Percentiles rank a stretch among this genome's conserved stretches.
Conservation (phyloP, 53 echinoderm and acorn worm genomes). For the Luidia sarsii region DNA sequence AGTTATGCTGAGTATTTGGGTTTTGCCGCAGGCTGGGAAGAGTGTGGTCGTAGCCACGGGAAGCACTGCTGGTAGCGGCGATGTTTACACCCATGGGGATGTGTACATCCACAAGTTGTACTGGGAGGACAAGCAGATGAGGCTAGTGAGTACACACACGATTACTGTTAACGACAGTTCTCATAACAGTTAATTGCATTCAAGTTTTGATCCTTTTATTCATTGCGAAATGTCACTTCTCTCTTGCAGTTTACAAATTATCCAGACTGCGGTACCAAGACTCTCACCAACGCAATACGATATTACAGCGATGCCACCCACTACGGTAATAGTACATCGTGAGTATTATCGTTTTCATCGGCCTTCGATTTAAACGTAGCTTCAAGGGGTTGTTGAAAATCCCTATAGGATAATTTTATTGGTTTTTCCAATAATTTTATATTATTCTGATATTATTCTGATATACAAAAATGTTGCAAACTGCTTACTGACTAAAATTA, state of each 20-base stretch:
- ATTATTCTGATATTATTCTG: too few species aligned
- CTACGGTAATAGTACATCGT: conserved; percentile 31
- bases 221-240: too few species aligned
- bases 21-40: conserved; percentile 74
- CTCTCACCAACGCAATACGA: conserved; percentile 42
- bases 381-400: too few species aligned
- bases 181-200: too few species aligned
- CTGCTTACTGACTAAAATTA: too few species aligned
- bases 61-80: conserved; percentile 62
- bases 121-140: conserved; percentile 64
- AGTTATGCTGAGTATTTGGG: too few species aligned
- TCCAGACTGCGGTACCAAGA: conserved; percentile 75
- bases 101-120: conserved; percentile 65
- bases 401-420: too few species aligned
- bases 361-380: too few species aligned
- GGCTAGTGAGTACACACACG: conserved; percentile 28
- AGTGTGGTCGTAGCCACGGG: conserved; percentile 61
- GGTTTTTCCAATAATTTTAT: too few species aligned
- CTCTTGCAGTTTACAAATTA: conserved; percentile 73
- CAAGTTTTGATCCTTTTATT: too few species aligned
- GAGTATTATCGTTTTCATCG: not conserved
- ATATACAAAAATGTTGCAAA: too few species aligned
- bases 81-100: conserved; percentile 65
- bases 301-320: conserved; percentile 80
- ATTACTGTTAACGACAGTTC: too few species aligned